These are phyloP conservation scores for Balanococcus diminutus DNA, from an alignment of 2,888 invertebrate genomes.

Conservation along the genomic window DNA sequence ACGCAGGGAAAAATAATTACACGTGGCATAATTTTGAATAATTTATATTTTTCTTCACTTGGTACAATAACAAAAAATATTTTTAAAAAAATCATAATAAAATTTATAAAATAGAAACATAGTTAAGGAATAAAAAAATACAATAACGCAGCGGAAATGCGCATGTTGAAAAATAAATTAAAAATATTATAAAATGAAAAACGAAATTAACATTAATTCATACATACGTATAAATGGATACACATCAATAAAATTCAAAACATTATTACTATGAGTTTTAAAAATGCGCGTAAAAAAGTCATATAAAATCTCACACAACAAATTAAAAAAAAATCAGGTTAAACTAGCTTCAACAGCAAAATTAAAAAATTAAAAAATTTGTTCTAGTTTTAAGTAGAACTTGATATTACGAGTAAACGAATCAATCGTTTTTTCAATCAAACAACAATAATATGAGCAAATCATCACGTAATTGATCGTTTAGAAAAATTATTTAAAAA, in stretches of 20 bases:
- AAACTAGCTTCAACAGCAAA: not conserved
- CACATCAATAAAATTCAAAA: not conserved
- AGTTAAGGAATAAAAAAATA: not conserved
- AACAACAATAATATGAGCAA: not conserved
- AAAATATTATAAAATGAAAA: constrained; percentile 2
- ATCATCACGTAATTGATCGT: not conserved
- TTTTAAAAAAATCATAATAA: not conserved
- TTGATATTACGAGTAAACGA: not conserved
- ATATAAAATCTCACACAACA: not conserved
- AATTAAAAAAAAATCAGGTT: not conserved
- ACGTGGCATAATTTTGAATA: not conserved
- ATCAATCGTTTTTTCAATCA: not conserved
- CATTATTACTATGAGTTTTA: not conserved
- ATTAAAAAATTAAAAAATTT: not conserved
- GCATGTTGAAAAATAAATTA: not conserved
- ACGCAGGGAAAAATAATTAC: not conserved
- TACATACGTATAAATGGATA: not conserved
- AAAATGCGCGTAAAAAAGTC: not conserved
- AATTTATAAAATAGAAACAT: not conserved
- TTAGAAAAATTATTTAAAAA: not conserved
- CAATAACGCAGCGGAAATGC: not conserved
- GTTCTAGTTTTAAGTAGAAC: constrained; percentile 14
- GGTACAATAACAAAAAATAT: not conserved
- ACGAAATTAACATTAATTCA: not conserved
- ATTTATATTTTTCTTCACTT: not conserved